These are phyloP conservation scores for Pachyseris speciosa DNA, from an alignment of 64 coral and sea anemone genomes.

Conservation along the genomic window DNA sequence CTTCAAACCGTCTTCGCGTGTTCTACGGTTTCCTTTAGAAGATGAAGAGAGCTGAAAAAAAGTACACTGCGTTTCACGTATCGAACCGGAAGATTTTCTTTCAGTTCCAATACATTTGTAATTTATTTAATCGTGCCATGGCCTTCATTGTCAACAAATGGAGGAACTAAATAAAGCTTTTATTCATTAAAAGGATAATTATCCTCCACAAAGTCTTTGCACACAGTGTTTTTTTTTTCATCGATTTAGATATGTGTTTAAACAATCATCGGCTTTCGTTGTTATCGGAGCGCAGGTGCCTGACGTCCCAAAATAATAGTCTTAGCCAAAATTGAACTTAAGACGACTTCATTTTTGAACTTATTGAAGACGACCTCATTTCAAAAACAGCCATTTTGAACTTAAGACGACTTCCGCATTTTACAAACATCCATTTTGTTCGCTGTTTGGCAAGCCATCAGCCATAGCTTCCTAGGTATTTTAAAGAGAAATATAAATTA, in stretches of 20 bases:
- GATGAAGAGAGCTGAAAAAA: no score
- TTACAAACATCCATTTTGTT: no score
- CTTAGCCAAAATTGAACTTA: not conserved
- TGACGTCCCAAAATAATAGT: not conserved
- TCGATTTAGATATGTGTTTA: not conserved
- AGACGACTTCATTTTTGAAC: no score
- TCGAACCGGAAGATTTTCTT: not conserved
- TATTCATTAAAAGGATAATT: constrained; percentile 1
- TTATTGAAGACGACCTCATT: not conserved
- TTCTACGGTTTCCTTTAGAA: no score
- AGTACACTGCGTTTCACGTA: not conserved
- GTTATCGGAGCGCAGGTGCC: not conserved
- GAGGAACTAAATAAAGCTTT: not conserved
- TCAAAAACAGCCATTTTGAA: not conserved
- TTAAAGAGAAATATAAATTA: not conserved
- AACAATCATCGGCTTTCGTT: constrained; percentile 33
- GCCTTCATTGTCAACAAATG: not conserved
- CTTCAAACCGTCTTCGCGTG: no score
- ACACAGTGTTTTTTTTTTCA: not conserved
- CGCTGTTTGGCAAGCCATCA: no score
- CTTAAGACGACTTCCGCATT: no score
- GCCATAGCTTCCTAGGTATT: no score
- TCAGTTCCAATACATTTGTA: no score
- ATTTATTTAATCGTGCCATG: no score
- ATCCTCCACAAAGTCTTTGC: not conserved